Evolutionary conservation across 2,888 invertebrate genomes (phyloP).

Genomic region (Campaea margaritaria): DNA sequence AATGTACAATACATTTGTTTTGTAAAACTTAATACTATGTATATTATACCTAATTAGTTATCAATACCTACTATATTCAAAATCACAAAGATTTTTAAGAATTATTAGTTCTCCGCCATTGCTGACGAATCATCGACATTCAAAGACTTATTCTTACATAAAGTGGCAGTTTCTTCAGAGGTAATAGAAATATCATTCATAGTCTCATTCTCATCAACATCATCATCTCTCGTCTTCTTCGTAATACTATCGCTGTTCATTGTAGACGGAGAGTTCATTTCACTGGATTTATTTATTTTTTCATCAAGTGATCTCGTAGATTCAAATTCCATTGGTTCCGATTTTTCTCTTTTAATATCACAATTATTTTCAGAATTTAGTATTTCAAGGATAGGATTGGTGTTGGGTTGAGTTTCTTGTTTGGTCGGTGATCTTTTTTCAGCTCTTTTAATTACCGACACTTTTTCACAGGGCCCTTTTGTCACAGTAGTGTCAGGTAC

Average conservation of each 20-base stretch:
- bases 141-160: neutral
- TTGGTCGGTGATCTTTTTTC: conserved; percentile 26
- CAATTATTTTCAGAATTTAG: conserved; percentile 16
- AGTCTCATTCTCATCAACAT: too few relatives aligned
- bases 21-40: conserved; percentile 10
- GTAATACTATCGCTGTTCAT: conserved; percentile 8
- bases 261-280: neutral
- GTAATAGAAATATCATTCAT: conserved; percentile 8
- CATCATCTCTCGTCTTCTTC: neutral
- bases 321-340: conserved; percentile 7
- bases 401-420: conserved; percentile 21
- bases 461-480: conserved; percentile 16
- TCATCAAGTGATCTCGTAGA: conserved; percentile 4
- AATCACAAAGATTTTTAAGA: conserved; percentile 8
- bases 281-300: neutral
- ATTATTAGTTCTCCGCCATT: neutral
- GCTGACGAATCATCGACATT: conserved; percentile 2
- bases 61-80: conserved; percentile 4
- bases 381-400: conserved; percentile 6
- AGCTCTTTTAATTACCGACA: conserved; percentile 4
- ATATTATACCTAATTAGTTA: conserved; percentile 5
- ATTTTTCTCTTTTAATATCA: conserved; percentile 4
- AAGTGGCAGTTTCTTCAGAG: conserved; percentile 5
- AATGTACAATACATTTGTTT: conserved; percentile 11
- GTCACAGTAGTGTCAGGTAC: conserved; percentile 42